Evolutionary conservation across 2,113 vertebrate species (phyloP).

Genomic region (Hemibates koningsi): DNA sequence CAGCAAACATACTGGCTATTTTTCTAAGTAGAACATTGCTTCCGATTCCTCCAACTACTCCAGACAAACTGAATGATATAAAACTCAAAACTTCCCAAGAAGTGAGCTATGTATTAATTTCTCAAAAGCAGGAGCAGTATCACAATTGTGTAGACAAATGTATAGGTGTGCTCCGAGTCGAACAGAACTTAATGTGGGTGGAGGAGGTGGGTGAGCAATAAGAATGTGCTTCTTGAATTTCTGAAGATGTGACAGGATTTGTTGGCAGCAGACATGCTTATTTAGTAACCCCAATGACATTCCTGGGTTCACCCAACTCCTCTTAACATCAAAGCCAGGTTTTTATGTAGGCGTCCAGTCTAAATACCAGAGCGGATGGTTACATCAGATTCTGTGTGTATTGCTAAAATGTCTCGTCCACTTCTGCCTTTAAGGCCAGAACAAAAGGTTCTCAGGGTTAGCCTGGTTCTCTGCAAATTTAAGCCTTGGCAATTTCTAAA

Average conservation of each 20-base stretch:
- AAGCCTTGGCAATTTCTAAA: not conserved
- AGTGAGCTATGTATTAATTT: not conserved
- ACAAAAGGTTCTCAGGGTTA: not conserved
- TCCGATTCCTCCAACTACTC: not conserved
- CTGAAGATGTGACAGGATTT: slow-evolving; percentile 8
- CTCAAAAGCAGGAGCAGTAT: not conserved
- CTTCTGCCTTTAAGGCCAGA: not conserved
- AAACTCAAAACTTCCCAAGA: not conserved
- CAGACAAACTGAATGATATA: not conserved
- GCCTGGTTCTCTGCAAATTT: not conserved
- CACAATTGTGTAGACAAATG: not conserved
- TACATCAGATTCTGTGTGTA: not conserved
- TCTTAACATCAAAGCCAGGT: not conserved
- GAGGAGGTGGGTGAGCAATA: not conserved
- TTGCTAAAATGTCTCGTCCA: not conserved
- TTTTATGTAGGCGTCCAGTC: not conserved
- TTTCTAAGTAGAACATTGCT: not conserved
- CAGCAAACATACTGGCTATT: not conserved
- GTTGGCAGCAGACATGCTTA: not conserved
- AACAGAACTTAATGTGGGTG: not conserved
- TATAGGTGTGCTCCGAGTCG: not conserved
- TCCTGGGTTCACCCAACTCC: not conserved
- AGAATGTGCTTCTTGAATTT: not conserved
- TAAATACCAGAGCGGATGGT: not conserved
- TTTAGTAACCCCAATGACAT: slow-evolving; percentile 10